Evolutionary conservation across 2,113 vertebrate genomes (phyloP).

Genomic region (Dicerorhinus sumatrensis): DNA sequence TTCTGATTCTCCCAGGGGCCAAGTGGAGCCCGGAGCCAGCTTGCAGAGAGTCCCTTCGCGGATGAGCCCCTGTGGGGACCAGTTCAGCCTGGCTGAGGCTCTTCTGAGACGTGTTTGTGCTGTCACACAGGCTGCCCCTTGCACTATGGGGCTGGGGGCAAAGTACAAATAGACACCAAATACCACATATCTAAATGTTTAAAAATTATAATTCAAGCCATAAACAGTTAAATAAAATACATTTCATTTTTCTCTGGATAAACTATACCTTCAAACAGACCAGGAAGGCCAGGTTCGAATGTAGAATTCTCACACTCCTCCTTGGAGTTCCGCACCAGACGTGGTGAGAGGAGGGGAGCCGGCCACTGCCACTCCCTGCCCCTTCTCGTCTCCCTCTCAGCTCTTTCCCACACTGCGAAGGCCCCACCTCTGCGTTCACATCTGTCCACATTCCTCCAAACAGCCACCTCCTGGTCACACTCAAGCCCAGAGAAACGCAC

Average conservation of each 20-base stretch:
- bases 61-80: not conserved
- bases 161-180: not conserved
- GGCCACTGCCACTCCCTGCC: not conserved
- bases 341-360: not conserved
- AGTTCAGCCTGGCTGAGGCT: not conserved
- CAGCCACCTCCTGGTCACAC: not conserved
- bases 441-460: not conserved
- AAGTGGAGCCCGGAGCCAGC: not conserved
- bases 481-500: not conserved
- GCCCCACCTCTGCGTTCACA: not conserved
- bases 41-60: not conserved
- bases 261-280: not conserved
- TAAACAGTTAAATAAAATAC: not conserved
- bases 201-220: not conserved
- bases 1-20: not conserved
- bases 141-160: not conserved
- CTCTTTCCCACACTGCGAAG: not conserved
- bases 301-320: not conserved
- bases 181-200: not conserved
- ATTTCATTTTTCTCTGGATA: not conserved
- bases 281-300: not conserved
- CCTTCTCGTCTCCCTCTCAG: not conserved
- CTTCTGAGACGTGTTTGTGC: not conserved
- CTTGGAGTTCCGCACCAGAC: not conserved
- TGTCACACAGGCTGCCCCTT: not conserved